Percentiles rank a stretch among this genome's conserved stretches.
These are phyloP conservation scores for Sesia bembeciformis DNA, from an alignment of 2,888 invertebrate genomes.

Conservation along the genomic window DNA sequence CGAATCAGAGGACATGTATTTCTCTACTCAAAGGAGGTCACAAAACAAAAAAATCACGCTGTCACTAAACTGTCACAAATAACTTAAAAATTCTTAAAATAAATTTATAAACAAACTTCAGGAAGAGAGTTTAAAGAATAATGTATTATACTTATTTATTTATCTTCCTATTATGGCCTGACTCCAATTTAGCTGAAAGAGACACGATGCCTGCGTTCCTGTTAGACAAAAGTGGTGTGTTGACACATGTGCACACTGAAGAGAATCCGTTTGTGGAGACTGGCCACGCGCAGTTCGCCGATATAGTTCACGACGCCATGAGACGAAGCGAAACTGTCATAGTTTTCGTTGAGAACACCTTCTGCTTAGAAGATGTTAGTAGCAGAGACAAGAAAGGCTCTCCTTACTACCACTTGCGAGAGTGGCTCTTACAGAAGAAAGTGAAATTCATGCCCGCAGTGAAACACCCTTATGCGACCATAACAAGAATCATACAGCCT, in stretches of 20 bases:
- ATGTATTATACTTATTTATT: too few relatives aligned
- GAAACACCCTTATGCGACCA: slow-evolving; percentile 23
- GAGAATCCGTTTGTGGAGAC: slow-evolving; percentile 37
- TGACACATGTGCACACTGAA: slow-evolving; percentile 15
- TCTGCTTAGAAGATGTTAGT: slow-evolving; percentile 42
- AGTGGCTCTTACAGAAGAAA: slow-evolving; percentile 19
- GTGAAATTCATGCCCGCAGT: slow-evolving; percentile 41
- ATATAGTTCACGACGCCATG: slow-evolving; percentile 24
- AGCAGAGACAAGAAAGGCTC: slow-evolving; percentile 30
- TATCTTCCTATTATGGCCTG: too few relatives aligned
- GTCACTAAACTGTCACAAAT: too few relatives aligned
- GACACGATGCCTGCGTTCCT: slow-evolving; percentile 36
- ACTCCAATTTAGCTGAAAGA: slow-evolving; percentile 10
- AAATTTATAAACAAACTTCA: too few relatives aligned
- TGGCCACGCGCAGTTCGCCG: slow-evolving; percentile 18
- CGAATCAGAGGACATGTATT: too few relatives aligned
- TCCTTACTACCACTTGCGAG: slow-evolving; percentile 27
- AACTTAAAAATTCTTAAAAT: too few relatives aligned
- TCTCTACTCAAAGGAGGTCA: too few relatives aligned
- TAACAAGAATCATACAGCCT: slow-evolving; percentile 24
- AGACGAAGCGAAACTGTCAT: slow-evolving; percentile 25
- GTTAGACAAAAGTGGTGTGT: slow-evolving; percentile 25
- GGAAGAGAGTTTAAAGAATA: too few relatives aligned
- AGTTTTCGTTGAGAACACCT: slow-evolving; percentile 39
- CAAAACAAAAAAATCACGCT: too few relatives aligned